Base-by-base conservation (phyloP, 2,888 invertebrate species). In the Spisula solida region DNA sequence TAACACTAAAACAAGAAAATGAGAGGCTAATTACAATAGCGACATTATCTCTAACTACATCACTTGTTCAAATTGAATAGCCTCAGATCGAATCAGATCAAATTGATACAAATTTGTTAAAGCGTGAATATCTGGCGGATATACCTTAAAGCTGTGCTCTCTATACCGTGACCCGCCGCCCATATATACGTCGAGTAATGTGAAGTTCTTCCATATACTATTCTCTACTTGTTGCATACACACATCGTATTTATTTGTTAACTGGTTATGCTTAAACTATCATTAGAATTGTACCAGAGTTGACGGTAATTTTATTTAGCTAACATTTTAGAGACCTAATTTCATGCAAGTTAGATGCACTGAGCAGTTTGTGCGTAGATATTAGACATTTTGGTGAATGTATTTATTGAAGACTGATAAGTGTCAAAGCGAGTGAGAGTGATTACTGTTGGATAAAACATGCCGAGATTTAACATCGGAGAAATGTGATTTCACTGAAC, bases 51-150 rank as follows among this genome's bases (percentile, higher is more conserved):
- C 0, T 48, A 4, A 51, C n/a, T 18, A 80, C 41, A 85, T 85
- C 85, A 78, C 31, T 41, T 79, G 84, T 84, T 47, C 55, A 84
- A 48, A 48, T 84, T 84, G 75, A 84, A 84, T 84, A 47, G 47
- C 1, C 79, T 6, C 51, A 84, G 25, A 34, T 29, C 48, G 31
- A 47, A 47, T 51, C 78, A 56, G 79, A 85, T 85, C 51, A 31
- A 78, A 78, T 20, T 41, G 56, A 80, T 80, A 79, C 56, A 79
- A 84, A 78, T 78, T 85, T 56, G 85, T 56, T 56, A 51, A 55
- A 79, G 34, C 85, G 85, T 41, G 83, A 66, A 56, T 51, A 60
- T 20, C 48, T 18, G 29, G 20, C 83, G 83, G 20, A 66, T 47
- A 47, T 70, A 70, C 70, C 70, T 75, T 47, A 70, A 48, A 48